Evolutionary conservation across 92 coral and sea anemone species (phyloP).

Genomic region (Parazoanthus swiftii): DNA sequence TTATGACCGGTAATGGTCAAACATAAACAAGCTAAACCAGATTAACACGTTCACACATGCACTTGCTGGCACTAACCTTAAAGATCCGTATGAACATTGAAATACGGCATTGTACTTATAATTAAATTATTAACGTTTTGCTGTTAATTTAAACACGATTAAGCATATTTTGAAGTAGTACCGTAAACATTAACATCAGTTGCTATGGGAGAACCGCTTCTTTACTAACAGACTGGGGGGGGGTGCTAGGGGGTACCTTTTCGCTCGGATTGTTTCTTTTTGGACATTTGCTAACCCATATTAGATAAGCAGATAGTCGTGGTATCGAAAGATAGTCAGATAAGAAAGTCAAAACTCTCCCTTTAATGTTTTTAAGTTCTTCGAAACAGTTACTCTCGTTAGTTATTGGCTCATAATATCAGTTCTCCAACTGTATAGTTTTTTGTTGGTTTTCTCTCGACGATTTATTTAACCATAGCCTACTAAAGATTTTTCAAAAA

Average conservation of each 20-base stretch:
- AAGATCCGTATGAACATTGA: not conserved
- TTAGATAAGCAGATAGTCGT: not conserved
- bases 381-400: no score
- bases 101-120: not conserved
- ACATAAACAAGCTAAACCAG: slow-evolving; percentile 20
- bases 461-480: no score
- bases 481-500: no score
- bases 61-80: not conserved
- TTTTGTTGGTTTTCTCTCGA: not conserved
- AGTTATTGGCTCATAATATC: no score
- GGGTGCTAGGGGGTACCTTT: not conserved
- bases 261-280: not conserved
- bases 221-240: slow-evolving; percentile 6
- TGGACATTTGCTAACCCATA: not conserved
- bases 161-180: not conserved
- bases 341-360: not conserved
- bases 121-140: not conserved
- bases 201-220: slow-evolving; percentile 22
- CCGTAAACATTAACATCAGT: not conserved
- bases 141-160: not conserved
- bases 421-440: not conserved
- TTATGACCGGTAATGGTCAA: not conserved
- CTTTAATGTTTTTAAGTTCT: not conserved
- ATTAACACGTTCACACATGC: not conserved
- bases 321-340: not conserved